These are phyloP conservation scores for Hesperia comma DNA, from an alignment of 2,888 invertebrate species.

Conservation along the genomic window DNA sequence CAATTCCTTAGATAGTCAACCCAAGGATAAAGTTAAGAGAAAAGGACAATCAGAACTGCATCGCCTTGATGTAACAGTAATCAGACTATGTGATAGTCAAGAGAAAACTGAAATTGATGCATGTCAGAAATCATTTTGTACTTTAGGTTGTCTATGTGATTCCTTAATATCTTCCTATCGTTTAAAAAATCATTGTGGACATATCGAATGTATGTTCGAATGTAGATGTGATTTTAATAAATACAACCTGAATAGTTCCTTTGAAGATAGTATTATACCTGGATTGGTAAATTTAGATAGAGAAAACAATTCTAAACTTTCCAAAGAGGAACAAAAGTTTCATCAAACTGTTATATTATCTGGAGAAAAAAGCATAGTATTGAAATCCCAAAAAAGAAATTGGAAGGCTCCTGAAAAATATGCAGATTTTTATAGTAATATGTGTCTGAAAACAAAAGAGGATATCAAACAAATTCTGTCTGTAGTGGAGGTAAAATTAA, in stretches of 20 bases:
- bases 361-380: slow-evolving; percentile 85
- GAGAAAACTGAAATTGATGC: slow-evolving; percentile 40
- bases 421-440: slow-evolving; percentile 77
- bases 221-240: slow-evolving; percentile 72
- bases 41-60: slow-evolving; percentile 77
- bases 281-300: slow-evolving; percentile 73
- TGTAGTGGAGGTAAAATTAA: slow-evolving; percentile 56
- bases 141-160: slow-evolving; percentile 87
- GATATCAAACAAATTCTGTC: slow-evolving; percentile 51
- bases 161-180: slow-evolving; percentile 78
- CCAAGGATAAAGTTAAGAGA: slow-evolving; percentile 67
- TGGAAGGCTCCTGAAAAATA: slow-evolving; percentile 86
- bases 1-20: slow-evolving; percentile 42
- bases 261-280: slow-evolving; percentile 56
- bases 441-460: slow-evolving; percentile 54
- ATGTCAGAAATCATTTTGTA: slow-evolving; percentile 84
- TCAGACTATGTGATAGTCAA: slow-evolving; percentile 71
- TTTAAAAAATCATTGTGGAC: slow-evolving; percentile 85
- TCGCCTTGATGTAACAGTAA: slow-evolving; percentile 87
- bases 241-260: slow-evolving; percentile 56
- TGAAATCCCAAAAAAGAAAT: slow-evolving; percentile 84
- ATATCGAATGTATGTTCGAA: slow-evolving; percentile 84
- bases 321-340: slow-evolving; percentile 88
- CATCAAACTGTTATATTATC: slow-evolving; percentile 88
- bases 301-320: slow-evolving; percentile 81